Conservation (phyloP, 2,888 invertebrate species). For the Lucinisca nassula region DNA sequence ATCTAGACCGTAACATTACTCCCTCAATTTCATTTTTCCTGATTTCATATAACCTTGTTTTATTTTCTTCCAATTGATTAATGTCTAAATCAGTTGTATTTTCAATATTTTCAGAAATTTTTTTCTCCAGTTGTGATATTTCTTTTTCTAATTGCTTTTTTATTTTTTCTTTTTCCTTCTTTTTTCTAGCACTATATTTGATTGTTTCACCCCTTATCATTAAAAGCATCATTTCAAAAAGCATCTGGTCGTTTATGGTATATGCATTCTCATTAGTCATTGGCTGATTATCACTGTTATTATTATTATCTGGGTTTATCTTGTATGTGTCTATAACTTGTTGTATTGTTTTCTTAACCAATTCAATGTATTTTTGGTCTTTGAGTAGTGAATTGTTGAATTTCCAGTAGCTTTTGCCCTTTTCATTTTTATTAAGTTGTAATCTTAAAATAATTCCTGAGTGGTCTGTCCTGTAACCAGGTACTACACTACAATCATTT, state of each 20-base stretch:
- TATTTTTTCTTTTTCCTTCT: not conserved
- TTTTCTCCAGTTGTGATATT: not conserved
- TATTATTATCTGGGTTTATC: not conserved
- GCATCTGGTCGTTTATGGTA: too few relatives aligned
- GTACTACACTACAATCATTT: not conserved
- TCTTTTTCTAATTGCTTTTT: not conserved
- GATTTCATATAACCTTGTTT: not conserved
- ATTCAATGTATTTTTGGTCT: not conserved
- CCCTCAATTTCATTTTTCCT: not conserved
- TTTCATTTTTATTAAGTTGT: not conserved
- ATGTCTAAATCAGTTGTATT: not conserved
- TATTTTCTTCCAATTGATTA: not conserved
- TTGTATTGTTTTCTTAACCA: not conserved
- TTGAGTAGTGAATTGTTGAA: not conserved
- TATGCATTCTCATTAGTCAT: too few relatives aligned
- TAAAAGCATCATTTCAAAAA: not conserved
- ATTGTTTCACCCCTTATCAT: slow-evolving; percentile 40
- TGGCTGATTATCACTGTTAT: too few relatives aligned
- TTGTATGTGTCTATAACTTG: not conserved
- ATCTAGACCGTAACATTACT: not conserved
- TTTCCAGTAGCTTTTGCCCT: not conserved
- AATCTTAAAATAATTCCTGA: not conserved
- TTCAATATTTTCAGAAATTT: not conserved
- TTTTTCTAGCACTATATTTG: slow-evolving; percentile 2
- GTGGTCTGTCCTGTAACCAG: not conserved